Evolutionary conservation across 2,113 vertebrate genomes (phyloP), one percentile per base, ranked within the genome.

Genomic region (Leptobrachium leishanense): DNA sequence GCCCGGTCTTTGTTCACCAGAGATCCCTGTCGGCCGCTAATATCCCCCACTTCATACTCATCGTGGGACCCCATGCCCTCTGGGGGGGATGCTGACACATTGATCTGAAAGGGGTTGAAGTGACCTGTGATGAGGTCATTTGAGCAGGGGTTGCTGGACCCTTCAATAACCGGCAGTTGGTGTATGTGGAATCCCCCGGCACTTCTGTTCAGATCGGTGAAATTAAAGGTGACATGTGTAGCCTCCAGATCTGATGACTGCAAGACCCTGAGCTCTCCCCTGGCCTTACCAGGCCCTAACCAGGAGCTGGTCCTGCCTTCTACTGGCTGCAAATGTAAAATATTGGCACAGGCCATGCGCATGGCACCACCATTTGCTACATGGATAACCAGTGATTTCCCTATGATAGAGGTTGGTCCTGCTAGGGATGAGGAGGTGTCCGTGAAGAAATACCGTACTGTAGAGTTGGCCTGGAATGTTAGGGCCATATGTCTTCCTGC

Each of bases 31-130:
- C 94, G 94, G 8, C 94, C 94, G 63, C 92, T 90, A 55, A 95
- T 85, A 75, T 94, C 94, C 2, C 94, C 94, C 39, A 91, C 68
- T 77, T 94, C 92, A 79, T 94, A 95, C 72, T 94, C 87, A 79
- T 95, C 94, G 39, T 87, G 85, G 2, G 91, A 92, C 40, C 94
- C 94, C 2, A 6, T 68, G 41, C 88, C 89, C 10, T 92, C 86
- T 5, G 50, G 0, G 0, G 93, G 93, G 54, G 87, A 92, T 1
- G 43, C 3, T 5, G 91, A 81, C 43, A 11, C 0, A 6, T 93
- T 89, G 13, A 87, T 81, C 2, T 15, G 13, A 43, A 93, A 77
- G 0, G 94, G 94, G 85, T 95, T 94, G 76, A 88, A 94, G 85
- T 92, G 92, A 3, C 91, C 93, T 72, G 82, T 81, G 57, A 94